These are phyloP conservation scores for Capreolus pygargus DNA, from an alignment of 2,113 vertebrate genomes.

Conservation along the genomic window DNA sequence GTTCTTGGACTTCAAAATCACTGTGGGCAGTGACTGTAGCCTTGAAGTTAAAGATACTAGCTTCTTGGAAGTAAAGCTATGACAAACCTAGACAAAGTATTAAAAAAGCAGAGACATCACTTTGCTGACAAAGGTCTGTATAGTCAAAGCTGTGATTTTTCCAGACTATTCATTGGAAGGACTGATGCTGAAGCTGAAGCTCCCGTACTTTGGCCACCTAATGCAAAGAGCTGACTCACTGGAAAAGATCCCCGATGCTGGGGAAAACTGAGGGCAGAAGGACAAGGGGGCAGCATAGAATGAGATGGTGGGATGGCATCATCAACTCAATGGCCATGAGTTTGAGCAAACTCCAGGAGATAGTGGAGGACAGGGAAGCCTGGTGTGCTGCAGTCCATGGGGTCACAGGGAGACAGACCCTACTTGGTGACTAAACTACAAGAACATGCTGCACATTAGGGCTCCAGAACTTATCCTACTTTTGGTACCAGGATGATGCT, in stretches of 20 bases:
- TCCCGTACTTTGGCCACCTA: background rate
- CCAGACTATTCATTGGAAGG: background rate
- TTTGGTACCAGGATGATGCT: background rate
- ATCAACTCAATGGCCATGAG: background rate
- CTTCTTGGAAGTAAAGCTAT: background rate
- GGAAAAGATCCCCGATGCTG: background rate
- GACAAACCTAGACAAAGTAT: background rate
- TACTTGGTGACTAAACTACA: background rate
- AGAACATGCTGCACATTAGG: background rate
- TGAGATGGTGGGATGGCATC: background rate
- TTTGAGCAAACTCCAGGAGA: background rate
- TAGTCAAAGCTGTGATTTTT: background rate
- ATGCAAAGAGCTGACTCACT: background rate
- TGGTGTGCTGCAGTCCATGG: background rate
- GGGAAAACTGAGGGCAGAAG: background rate
- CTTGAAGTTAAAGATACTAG: background rate
- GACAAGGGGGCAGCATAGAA: background rate
- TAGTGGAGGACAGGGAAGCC: background rate
- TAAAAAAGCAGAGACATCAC: background rate
- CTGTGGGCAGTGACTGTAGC: background rate
- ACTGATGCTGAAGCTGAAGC: background rate
- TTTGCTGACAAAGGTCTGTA: background rate
- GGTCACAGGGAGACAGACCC: background rate
- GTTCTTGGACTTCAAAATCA: background rate
- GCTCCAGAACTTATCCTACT: background rate